Base-by-base conservation (phyloP, 30 jellyfish, hydroid and myxozoan species). In the Hydra vulgaris region DNA sequence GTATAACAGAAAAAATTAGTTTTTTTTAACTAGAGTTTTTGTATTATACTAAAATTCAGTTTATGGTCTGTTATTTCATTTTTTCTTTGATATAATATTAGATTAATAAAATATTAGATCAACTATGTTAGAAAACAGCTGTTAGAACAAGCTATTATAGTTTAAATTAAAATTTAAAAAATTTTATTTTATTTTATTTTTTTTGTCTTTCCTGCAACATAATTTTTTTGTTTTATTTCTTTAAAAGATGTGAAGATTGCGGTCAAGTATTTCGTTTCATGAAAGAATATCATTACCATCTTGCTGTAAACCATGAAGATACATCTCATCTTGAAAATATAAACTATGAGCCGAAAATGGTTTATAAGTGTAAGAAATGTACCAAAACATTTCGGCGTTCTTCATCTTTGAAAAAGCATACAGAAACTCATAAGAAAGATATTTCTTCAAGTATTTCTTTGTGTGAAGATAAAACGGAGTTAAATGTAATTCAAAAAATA, bases 221-320 rank as follows among this genome's bases (percentile, higher is more conserved):
- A 40, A 12, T 40, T 40, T 3, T 3, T 40, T 3, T 3, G 12
- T 40, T 40, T 3, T 40, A 3, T 40, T 3, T 55, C 4, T 56
- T 52, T 19, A 23, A 15, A 18, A 80, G 87, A 27, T 80, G 87
- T 27, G 87, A 80, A 53, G 87, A 80, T 22, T 80, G 87, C 66
- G 87, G 40, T 74, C 61, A 80, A 53, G 87, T 27, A 7, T 80
- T 80, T 26, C 55, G 69, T 18, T 80, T 61, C 81, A 25, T 80
- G 72, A 80, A 80, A 80, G 87, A 80, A 66, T 80, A 80, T 70
- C 87, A 80, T 80, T 80, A 66, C 21, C 87, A 80, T 74, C 72
- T 21, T 22, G 72, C 26, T 16, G 87, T 80, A 72, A 80, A 80
- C 54, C 87, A 80, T 74, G 67, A 80, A 80, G 87, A 70, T 27